These are phyloP conservation scores for Brassicogethes aeneus DNA, from an alignment of 2,888 invertebrate species.

Conservation along the genomic window DNA sequence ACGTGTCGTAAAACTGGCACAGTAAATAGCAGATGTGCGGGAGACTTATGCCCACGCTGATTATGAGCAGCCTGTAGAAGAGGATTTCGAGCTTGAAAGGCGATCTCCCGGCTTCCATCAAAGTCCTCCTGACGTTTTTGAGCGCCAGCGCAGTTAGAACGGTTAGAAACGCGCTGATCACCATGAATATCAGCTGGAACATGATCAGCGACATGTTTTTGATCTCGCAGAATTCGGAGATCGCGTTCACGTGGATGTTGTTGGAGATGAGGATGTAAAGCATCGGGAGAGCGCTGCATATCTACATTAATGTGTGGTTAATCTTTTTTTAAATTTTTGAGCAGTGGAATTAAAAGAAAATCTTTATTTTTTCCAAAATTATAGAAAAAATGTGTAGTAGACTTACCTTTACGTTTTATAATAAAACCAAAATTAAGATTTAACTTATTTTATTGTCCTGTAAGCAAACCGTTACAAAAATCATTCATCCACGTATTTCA, in stretches of 20 bases:
- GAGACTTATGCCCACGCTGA: constrained; percentile 66
- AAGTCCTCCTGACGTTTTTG: constrained; percentile 57
- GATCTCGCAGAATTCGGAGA: constrained; percentile 78
- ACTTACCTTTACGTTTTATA: no score
- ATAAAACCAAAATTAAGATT: no score
- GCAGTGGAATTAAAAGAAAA: no score
- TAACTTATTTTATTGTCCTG: neutral
- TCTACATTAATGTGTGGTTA: constrained; percentile 84
- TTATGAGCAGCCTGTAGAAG: constrained; percentile 69
- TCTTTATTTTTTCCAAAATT: no score
- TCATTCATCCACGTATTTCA: no score
- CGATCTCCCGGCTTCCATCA: constrained; percentile 46
- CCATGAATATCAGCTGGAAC: constrained; percentile 25
- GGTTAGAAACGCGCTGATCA: constrained; percentile 63
- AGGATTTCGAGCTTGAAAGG: constrained; percentile 55
- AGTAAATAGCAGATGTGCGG: constrained; percentile 65
- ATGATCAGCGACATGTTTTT: constrained; percentile 26
- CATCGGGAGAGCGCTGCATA: constrained; percentile 76
- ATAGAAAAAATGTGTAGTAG: no score
- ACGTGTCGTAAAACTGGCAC: constrained; percentile 40
- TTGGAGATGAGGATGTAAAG: constrained; percentile 73
- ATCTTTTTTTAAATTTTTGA: no score
- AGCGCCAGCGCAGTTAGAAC: constrained; percentile 68
- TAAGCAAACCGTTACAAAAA: neutral
- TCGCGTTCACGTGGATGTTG: constrained; percentile 67